A percentile compares a stretch with the other conserved stretches of the same genome.
These are phyloP conservation scores for Melipona quadrifasciata DNA, from an alignment of 1,140 invertebrate genomes.

Conservation along the genomic window DNA sequence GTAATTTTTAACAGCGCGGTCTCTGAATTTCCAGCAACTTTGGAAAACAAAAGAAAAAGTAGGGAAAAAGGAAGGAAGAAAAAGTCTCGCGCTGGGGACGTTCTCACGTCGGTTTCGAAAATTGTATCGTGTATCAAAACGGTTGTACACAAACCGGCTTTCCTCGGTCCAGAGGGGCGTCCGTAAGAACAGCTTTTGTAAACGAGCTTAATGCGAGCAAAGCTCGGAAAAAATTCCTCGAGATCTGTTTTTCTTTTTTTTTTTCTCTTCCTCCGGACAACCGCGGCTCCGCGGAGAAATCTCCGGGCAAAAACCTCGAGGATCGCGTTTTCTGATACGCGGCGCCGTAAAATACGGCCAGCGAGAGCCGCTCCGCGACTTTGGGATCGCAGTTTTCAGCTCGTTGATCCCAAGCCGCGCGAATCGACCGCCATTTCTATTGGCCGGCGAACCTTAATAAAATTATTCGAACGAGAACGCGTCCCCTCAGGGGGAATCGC, in stretches of 20 bases:
- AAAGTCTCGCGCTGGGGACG: neutral
- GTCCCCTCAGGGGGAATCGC: neutral
- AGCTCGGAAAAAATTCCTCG: slow-evolving; percentile 13
- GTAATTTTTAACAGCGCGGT: neutral
- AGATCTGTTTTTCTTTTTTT: too few species aligned
- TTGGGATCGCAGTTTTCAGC: neutral
- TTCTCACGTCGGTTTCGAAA: neutral
- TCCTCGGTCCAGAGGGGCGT: neutral
- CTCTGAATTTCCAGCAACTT: neutral
- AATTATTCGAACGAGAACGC: slow-evolving; percentile 20
- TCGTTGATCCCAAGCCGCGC: neutral
- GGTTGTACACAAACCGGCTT: neutral
- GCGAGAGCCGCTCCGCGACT: neutral
- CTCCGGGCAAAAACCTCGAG: slow-evolving; percentile 7
- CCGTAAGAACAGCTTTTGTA: neutral
- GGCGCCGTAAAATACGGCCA: slow-evolving; percentile 18
- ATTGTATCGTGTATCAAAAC: slow-evolving; percentile 11
- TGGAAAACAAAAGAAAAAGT: neutral
- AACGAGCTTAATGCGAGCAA: slow-evolving; percentile 14
- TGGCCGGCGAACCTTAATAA: neutral
- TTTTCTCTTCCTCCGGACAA: neutral
- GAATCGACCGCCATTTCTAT: neutral
- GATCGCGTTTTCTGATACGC: neutral
- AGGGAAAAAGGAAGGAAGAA: neutral
- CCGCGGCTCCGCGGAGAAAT: too few species aligned